Evolutionary conservation across 2,797 vertebrate species (phyloP), one percentile per base, ranked within the genome.

Genomic region (Etheostoma nigrum): DNA sequence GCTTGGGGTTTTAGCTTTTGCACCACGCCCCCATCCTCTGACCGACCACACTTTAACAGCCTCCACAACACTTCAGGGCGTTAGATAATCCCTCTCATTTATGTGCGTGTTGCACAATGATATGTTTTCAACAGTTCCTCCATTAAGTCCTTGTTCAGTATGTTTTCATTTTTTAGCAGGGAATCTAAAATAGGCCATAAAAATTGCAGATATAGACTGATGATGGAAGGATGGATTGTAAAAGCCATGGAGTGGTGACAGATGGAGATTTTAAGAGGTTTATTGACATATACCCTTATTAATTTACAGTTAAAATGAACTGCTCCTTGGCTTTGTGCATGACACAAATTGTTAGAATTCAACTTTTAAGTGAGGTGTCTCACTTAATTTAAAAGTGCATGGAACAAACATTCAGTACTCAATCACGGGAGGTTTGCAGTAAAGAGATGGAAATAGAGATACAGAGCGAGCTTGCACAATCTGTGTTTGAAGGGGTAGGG

Each of bases 161-260:
- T 70, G 18, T 36, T 67, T 30, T 62, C 15, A 49, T 68, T 69
- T 61, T 76, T 49, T 72, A 66, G 61, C 64, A 58, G 72, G 66
- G 61, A 74, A 66, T 88, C 75, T 87, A 86, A 91, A 91, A 83
- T 90, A 88, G 89, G 82, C 76, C 86, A 88, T 66, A 44, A 60
- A 74, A 47, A 72, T 65, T 60, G 67, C 74, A 72, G 67, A 78
- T 77, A 71, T 72, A 81, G 76, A 76, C 74, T 19, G 36, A 69
- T 74, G 55, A 62, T 73, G 47, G 79, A 52, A 60, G 72, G 65
- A 48, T 72, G 69, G 67, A 79, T 70, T 53, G 65, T 77, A 75
- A 75, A 74, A 76, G 30, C 6, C 25, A 42, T 58, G 51, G 25
- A 68, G 65, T 48, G 69, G n/a, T 76, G 72, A 82, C 79, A 79